Base-by-base conservation (phyloP, 2,113 vertebrate genomes). In the Mustela lutreola region DNA sequence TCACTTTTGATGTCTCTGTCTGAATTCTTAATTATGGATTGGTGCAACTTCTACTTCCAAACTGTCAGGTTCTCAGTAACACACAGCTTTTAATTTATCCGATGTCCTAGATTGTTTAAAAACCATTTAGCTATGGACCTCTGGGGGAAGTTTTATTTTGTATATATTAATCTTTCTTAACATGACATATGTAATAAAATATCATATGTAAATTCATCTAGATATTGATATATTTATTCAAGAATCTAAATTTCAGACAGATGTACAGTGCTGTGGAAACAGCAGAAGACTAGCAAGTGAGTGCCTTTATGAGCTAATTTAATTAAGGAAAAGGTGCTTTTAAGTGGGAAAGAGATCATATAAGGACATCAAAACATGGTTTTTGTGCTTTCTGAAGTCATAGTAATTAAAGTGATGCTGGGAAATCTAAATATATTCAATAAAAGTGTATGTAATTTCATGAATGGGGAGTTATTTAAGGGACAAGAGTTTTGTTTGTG, bases 61-160 rank as follows among this genome's bases (percentile, higher is more conserved):
- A 21, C 18, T 33, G 0, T n/a, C 22, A 22, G n/a, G 33, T 4
- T 58, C 18, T 56, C 45, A 80, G 26, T 63, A 36, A 56, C 60
- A 83, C 9, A 15, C 53, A 75, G 48, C 33, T 87, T 89, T 26
- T 16, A 94, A 28, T 19, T 88, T 81, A 48, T 33, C 31, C 14
- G 21, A 63, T 67, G 7, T 58, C 45, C 42, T 87, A 62, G 6
- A 7, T 12, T 85, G 39, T 76, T 84, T 71, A 53, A 95, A 93
- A 62, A 6, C 4, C 1, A 6, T 22, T 24, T 76, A 81, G 14
- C 21, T 89, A 3, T 80, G 5, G 50, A 88, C 53, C 12, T 85
- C 82, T 84, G 10, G 19, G 26, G 58, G 80, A 26, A 36, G n/a
- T 53, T 93, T 78, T 94, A 62, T 85, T 90, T 96, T 90, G 26